Evolutionary conservation across 1,140 invertebrate species (phyloP), one percentile per base, ranked within the genome.

Genomic region (Pseudomyrmex pallidus): DNA sequence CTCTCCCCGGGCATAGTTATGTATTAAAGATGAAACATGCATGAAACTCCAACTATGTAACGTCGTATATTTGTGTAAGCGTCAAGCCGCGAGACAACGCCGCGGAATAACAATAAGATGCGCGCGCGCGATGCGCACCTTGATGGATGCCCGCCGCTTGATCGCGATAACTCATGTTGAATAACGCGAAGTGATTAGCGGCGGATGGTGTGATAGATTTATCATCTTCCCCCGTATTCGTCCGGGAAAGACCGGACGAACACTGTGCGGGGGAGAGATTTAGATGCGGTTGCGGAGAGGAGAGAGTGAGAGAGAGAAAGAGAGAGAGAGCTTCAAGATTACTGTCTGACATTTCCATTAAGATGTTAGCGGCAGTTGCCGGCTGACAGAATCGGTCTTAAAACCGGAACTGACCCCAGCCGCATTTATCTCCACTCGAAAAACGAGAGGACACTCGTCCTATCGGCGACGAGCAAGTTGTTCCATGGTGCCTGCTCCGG

Each of bases 391-490:
- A 87, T 87, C 83, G 86, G 74, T 68, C 84, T 62, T 25, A 70
- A 54, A 74, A 74, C 56, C 77, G 57, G 35, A 59, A 84, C 67
- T 72, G 82, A 87, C 74, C 85, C 56, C 82, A 22, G 62, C 59
- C 82, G 57, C 86, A 87, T 87, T 87, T 87, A 87, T 87, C 85
- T 87, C 86, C 64, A 87, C 86, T 84, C 50, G 70, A 84, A 87
- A 87, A 87, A 87, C 80, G 77, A 87, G 85, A 88, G 86, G 85
- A 83, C 86, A 85, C 87, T 88, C 76, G 77, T 87, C 83, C 73
- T 82, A 68, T 72, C 73, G 73, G 44, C 73, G 83, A 54, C 67
- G 78, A 88, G 73, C 74, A 87, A 86, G 84, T 83, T 88, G 87
- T 76, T 88, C 86, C 76, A 78, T 63, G 83, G 74, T 85, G 83